Conservation (phyloP, 1,140 invertebrate genomes). For the Leguminivora glycinivorella region DNA sequence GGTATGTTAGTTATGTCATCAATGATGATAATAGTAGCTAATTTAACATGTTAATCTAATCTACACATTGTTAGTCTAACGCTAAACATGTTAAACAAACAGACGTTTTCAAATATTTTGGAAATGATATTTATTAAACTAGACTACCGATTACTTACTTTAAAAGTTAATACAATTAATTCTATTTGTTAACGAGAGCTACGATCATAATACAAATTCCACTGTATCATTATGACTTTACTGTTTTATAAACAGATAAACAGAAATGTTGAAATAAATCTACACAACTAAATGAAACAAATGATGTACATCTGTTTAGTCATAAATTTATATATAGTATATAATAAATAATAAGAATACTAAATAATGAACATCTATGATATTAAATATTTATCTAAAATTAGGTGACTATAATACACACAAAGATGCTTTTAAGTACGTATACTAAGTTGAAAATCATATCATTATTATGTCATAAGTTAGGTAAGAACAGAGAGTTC, state of each 20-base stretch:
- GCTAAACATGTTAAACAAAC: constrained; percentile 79
- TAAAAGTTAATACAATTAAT: constrained; percentile 76
- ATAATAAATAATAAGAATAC: constrained; percentile 56
- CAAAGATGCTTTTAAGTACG: constrained; percentile 42
- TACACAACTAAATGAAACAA: constrained; percentile 60
- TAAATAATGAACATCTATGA: constrained; percentile 55
- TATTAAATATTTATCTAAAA: constrained; percentile 43
- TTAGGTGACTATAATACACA: constrained; percentile 55
- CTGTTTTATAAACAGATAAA: constrained; percentile 51
- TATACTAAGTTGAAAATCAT: constrained; percentile 54
- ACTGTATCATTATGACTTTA: constrained; percentile 55
- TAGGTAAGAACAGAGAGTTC: constrained; percentile 48
- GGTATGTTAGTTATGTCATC: constrained; percentile 69
- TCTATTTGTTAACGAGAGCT: constrained; percentile 73
- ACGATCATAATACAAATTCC: constrained; percentile 60
- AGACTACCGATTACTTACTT: constrained; percentile 68
- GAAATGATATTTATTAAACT: constrained; percentile 77
- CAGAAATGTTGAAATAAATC: constrained; percentile 41
- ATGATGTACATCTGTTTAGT: constrained; percentile 58
- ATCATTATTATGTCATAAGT: constrained; percentile 45
- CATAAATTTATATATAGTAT: constrained; percentile 53
- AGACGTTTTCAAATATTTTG: constrained; percentile 74
- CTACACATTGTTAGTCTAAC: constrained; percentile 77
- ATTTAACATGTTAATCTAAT: constrained; percentile 72
- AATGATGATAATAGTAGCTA: constrained; percentile 49